Conservation (phyloP, 2,113 vertebrate genomes). For the Gymnocephalus cernua region DNA sequence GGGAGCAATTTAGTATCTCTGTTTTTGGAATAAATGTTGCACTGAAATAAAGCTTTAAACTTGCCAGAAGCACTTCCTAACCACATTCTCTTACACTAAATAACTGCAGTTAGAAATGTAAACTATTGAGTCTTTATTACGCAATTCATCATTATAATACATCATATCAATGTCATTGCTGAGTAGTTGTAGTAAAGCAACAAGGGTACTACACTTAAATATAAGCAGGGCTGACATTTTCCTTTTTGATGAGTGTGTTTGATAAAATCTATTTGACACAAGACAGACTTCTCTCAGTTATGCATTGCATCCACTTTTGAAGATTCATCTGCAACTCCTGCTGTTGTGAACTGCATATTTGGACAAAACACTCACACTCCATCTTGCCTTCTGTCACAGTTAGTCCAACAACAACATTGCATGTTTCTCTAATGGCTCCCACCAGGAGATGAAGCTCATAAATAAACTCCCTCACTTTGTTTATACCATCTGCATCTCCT, state of each 20-base stretch:
- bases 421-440: slow-evolving; percentile 50
- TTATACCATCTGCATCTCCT: slow-evolving; percentile 43
- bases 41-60: slow-evolving; percentile 38
- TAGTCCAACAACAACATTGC: slow-evolving; percentile 50
- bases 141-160: slow-evolving; percentile 25
- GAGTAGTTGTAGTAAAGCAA: background rate
- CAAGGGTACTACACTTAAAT: background rate
- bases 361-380: slow-evolving; percentile 9
- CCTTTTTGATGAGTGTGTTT: slow-evolving; percentile 11
- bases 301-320: background rate
- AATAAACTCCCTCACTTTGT: slow-evolving; percentile 60
- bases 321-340: slow-evolving; percentile 31
- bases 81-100: slow-evolving; percentile 12
- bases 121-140: slow-evolving; percentile 5
- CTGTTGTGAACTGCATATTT: slow-evolving; percentile 6
- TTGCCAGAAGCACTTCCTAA: slow-evolving; percentile 33
- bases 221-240: background rate
- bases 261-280: background rate
- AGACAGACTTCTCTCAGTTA: slow-evolving; percentile 13
- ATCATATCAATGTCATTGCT: slow-evolving; percentile 16
- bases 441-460: slow-evolving; percentile 50
- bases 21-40: slow-evolving; percentile 43
- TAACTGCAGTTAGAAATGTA: slow-evolving; percentile 10
- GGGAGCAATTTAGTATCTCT: slow-evolving; percentile 43
- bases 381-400: slow-evolving; percentile 29